phyloP scores from a whole-genome alignment of 2,113 vertebrate genomes.

The Oxyruncus cristatus region DNA sequence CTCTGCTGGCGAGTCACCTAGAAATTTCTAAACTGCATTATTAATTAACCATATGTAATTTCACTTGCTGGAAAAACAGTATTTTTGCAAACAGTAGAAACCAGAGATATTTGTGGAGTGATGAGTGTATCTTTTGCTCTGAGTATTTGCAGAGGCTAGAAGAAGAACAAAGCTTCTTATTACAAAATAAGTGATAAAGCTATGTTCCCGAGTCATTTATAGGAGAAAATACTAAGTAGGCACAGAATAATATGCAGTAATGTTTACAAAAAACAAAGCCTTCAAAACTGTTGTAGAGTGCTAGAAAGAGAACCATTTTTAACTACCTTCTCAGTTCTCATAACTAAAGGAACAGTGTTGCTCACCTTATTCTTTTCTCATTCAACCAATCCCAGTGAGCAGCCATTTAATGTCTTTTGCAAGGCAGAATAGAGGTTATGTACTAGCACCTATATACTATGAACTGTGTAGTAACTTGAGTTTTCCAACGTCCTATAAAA shows the following conservation, averaged over 20 bases:
- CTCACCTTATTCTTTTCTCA: not conserved
- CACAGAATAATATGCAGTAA: not conserved
- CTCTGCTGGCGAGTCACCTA: not conserved
- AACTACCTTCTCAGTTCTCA: not conserved
- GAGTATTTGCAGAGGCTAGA: not conserved
- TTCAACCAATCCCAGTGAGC: not conserved
- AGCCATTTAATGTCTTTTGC: not conserved
- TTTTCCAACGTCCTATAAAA: not conserved
- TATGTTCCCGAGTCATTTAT: not conserved
- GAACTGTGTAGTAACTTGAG: not conserved
- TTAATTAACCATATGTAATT: not conserved
- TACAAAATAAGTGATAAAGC: not conserved
- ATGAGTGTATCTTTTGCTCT: not conserved
- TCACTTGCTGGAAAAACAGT: not conserved
- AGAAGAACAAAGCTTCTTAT: not conserved
- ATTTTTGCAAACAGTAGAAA: not conserved
- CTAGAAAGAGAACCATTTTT: not conserved
- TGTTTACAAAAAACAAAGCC: not conserved
- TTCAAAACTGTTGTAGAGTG: not conserved
- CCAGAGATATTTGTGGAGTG: not conserved
- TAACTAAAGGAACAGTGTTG: not conserved
- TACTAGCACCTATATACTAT: not conserved
- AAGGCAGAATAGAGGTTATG: not conserved
- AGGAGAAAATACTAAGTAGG: not conserved
- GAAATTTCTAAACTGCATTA: not conserved